These are phyloP conservation scores for Empis livida DNA, from an alignment of 2,888 invertebrate genomes.

Conservation along the genomic window DNA sequence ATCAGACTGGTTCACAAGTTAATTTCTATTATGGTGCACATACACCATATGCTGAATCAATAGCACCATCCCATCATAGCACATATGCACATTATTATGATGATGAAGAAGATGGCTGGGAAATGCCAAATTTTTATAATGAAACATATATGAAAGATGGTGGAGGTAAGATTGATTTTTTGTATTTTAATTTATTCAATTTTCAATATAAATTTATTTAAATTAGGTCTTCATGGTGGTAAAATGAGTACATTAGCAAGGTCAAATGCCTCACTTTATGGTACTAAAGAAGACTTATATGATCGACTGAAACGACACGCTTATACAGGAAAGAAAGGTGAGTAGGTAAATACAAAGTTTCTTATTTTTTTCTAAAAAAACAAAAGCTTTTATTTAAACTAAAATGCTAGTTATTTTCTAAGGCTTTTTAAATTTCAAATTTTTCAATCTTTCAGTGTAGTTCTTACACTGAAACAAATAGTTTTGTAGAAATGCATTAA, in stretches of 20 bases:
- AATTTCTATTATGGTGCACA: constrained; percentile 94
- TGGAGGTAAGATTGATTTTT: constrained; percentile 14
- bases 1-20: constrained; percentile 85
- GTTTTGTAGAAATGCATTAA: too few relatives aligned
- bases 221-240: constrained; percentile 59
- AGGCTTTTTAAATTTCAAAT: too few relatives aligned
- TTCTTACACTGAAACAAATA: too few relatives aligned
- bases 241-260: constrained; percentile 89
- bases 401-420: too few relatives aligned
- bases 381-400: too few relatives aligned
- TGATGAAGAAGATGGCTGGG: constrained; percentile 93
- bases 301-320: constrained; percentile 91
- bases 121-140: constrained; percentile 94
- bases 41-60: constrained; percentile 88
- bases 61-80: constrained; percentile 89
- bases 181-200: not conserved
- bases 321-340: constrained; percentile 89
- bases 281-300: constrained; percentile 89
- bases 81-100: constrained; percentile 93
- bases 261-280: constrained; percentile 87
- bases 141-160: constrained; percentile 92
- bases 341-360: constrained; percentile 14
- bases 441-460: too few relatives aligned
- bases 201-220: constrained; percentile 12
- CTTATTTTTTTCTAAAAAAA: not conserved